Conservation (phyloP, 2,888 invertebrate genomes). For the Cabera pusaria region DNA sequence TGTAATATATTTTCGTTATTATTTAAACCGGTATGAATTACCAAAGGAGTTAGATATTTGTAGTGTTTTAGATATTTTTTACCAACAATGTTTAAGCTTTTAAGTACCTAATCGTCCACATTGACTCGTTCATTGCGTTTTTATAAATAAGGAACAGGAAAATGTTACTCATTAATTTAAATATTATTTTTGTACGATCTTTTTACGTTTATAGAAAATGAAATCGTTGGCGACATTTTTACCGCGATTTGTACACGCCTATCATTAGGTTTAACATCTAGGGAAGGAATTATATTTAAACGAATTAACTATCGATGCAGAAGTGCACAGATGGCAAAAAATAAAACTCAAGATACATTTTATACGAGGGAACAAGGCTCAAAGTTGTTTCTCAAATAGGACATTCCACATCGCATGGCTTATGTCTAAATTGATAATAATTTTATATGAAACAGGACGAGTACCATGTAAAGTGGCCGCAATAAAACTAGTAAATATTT, state of each 20-base stretch:
- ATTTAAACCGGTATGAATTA: constrained; percentile 76
- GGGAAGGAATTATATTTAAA: constrained; percentile 60
- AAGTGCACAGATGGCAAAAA: constrained; percentile 26
- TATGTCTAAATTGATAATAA: constrained; percentile 28
- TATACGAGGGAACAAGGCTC: constrained; percentile 66
- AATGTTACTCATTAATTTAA: constrained; percentile 32
- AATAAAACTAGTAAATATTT: constrained; percentile 35
- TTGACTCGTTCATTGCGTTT: constrained; percentile 27
- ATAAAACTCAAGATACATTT: constrained; percentile 51
- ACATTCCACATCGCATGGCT: constrained; percentile 33
- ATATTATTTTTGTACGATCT: constrained; percentile 37
- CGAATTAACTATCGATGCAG: constrained; percentile 49
- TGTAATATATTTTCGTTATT: constrained; percentile 63
- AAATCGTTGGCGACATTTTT: constrained; percentile 44
- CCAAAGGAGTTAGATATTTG: constrained; percentile 79
- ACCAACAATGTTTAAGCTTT: constrained; percentile 42
- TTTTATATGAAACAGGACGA: constrained; percentile 1
- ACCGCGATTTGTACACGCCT: constrained; percentile 38
- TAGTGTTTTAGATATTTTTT: constrained; percentile 70
- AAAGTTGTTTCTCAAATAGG: constrained; percentile 38
- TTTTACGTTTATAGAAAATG: constrained; percentile 43
- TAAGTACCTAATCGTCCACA: constrained; percentile 36
- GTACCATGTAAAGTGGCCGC: constrained; percentile 30
- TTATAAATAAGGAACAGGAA: constrained; percentile 24
- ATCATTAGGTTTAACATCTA: constrained; percentile 47